A percentile compares a stretch with the other conserved stretches of the same genome.
These are phyloP conservation scores for Drosophila pseudoobscura DNA, from an alignment of 1,140 invertebrate genomes.

Conservation along the genomic window DNA sequence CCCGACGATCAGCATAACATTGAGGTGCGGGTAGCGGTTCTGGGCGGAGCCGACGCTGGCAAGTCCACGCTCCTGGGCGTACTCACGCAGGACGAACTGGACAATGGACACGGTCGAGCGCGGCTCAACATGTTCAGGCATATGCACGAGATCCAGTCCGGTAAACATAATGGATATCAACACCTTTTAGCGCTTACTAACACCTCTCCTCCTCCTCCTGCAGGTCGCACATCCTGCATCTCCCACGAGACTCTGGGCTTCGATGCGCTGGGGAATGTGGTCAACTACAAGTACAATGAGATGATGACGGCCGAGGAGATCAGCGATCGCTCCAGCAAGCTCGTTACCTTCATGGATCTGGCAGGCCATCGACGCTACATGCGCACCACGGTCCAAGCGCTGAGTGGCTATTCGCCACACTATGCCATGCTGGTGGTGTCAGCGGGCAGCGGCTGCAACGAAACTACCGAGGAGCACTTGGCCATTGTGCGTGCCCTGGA, in stretches of 20 bases:
- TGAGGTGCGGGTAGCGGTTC: slow-evolving; percentile 95
- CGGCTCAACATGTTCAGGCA: slow-evolving; percentile 98
- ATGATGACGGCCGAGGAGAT: slow-evolving; percentile 97
- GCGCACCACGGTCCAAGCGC: slow-evolving; percentile 96
- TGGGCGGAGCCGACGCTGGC: slow-evolving; percentile 96
- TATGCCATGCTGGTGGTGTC: slow-evolving; percentile 96
- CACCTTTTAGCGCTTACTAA: not conserved
- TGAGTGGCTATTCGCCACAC: slow-evolving; percentile 97
- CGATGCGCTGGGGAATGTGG: slow-evolving; percentile 89
- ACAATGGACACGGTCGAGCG: slow-evolving; percentile 97
- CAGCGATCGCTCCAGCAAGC: slow-evolving; percentile 93
- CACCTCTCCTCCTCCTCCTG: not conserved
- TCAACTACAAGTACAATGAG: slow-evolving; percentile 94
- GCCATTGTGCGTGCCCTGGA: slow-evolving; percentile 92
- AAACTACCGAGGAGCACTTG: slow-evolving; percentile 92
- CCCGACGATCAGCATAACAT: slow-evolving; percentile 96
- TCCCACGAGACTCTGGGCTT: slow-evolving; percentile 98
- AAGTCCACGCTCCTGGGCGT: slow-evolving; percentile 97
- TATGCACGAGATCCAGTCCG: slow-evolving; percentile 96
- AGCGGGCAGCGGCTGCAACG: slow-evolving; percentile 85
- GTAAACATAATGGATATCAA: slow-evolving; percentile 8
- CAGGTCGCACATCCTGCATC: slow-evolving; percentile 96
- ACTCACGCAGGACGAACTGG: slow-evolving; percentile 96
- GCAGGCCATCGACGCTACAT: slow-evolving; percentile 98
- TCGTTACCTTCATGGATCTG: slow-evolving; percentile 97